Percentiles rank a stretch among this genome's conserved stretches.
Conservation (phyloP, 2,797 vertebrate species). For the Thalassophryne amazonica region DNA sequence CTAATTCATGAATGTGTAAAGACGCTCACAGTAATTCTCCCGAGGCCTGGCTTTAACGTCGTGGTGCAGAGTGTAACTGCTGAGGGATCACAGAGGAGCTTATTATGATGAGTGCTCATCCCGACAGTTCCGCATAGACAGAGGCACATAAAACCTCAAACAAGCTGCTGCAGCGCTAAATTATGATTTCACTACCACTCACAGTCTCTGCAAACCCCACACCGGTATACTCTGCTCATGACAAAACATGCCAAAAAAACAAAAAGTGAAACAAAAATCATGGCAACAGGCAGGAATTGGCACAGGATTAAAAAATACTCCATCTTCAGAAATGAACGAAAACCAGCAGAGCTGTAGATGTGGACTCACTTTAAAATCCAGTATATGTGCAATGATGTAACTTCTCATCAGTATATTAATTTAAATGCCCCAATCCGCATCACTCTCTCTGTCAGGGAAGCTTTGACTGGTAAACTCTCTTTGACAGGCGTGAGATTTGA, state of each 20-base stretch:
- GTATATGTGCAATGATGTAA: no score
- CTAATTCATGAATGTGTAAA: constrained; percentile 50
- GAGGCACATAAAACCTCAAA: constrained; percentile 56
- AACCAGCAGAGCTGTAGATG: no score
- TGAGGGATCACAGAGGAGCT: constrained; percentile 65
- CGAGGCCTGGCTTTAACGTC: constrained; percentile 58
- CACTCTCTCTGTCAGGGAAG: no score
- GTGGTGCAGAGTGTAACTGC: constrained; percentile 55
- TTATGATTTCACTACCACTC: constrained; percentile 11
- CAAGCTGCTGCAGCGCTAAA: constrained; percentile 39
- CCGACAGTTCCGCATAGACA: constrained; percentile 49
- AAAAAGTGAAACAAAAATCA: not conserved
- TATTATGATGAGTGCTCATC: constrained; percentile 61
- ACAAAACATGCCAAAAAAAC: constrained; percentile 1
- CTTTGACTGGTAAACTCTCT: no score
- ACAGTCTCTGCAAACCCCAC: not conserved
- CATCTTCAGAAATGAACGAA: no score
- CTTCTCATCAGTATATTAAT: no score
- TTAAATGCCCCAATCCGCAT: no score
- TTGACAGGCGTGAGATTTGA: no score
- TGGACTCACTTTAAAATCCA: no score
- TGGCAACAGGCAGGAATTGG: not conserved
- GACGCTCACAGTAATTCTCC: constrained; percentile 45
- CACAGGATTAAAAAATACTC: constrained; percentile 1
- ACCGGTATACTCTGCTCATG: not conserved